These are phyloP conservation scores for Gymnothorax javanicus DNA, from an alignment of 2,797 vertebrate species.

Conservation along the genomic window DNA sequence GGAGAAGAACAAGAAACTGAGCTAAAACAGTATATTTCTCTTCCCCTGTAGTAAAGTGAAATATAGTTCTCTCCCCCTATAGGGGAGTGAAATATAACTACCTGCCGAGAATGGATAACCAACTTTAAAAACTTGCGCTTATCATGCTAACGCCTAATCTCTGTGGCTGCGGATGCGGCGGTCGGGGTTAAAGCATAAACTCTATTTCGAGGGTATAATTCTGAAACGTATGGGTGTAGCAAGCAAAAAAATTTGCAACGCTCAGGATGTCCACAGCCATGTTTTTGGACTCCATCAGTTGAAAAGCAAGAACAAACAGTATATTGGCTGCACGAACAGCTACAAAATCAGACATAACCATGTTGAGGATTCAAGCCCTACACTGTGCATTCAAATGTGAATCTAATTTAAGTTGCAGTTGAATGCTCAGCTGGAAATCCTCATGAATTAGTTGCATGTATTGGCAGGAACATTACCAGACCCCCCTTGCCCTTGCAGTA, in stretches of 20 bases:
- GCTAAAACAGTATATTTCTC: no score
- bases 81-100: no score
- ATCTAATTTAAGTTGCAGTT: constrained; percentile 11
- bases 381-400: constrained; percentile 5
- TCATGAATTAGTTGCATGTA: constrained; percentile 7
- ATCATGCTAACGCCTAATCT: no score
- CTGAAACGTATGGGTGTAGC: background rate
- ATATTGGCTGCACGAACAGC: background rate
- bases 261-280: background rate
- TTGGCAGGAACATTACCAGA: background rate
- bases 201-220: no score
- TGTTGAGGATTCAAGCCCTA: background rate
- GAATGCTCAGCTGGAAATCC: background rate
- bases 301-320: background rate
- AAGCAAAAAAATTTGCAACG: background rate
- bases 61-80: no score
- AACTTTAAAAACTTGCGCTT: no score
- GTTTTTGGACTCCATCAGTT: background rate
- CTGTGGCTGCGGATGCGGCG: no score
- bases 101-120: no score
- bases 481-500: background rate
- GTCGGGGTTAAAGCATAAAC: no score
- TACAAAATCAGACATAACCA: background rate
- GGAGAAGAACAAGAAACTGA: no score
- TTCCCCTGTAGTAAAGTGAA: no score